Base-by-base conservation (phyloP, 1,140 invertebrate species). In the Melitaea cinxia region DNA sequence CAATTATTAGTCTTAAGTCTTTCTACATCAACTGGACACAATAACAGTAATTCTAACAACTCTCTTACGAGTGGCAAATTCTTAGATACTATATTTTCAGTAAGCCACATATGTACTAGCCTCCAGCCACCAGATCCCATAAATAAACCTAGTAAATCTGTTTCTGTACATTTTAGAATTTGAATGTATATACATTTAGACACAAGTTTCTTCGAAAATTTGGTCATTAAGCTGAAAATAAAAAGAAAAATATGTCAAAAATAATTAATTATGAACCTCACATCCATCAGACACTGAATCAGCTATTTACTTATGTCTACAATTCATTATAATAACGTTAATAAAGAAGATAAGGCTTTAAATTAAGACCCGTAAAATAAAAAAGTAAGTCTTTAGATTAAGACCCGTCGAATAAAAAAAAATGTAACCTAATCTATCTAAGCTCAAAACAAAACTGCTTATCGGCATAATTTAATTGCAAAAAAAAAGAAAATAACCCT, bases 181-280 rank as follows among this genome's bases (percentile, higher is more conserved):
- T 98, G 96, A 66, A 98, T 95, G 83, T 99, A 99, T 73, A 98
- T 96, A 92, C 97, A 98, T 92, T 98, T 98, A 73, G 97, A 98
- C 28, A 99, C 97, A 55, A 99, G 91, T 88, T 99, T 99, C 83
- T 96, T 98, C 0, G 97, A 98, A 93, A 96, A 98, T 87, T 98
- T 98, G 21, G 96, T 96, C 97, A 99, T 99, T 78, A 99, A 93
- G 82, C 96, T 98, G 92, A 70, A 95, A 94, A 68, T 78, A 89
- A 88, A 37, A 68, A 62, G 21, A 45, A 45, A 35, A n/a, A n/a
- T n/a, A 56, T 39, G 9, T 10, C 0, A 42, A 49, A 63, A 15
- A 17, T 35, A 24, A 24, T 30, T 28, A 14, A 28, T 6, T n/a
- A n/a, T n/a, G n/a, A n/a, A n/a, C n/a, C n/a, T n/a, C n/a, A n/a